Percentiles rank a stretch among this genome's conserved stretches.
These are phyloP conservation scores for Aradophagus sp. DNA, from an alignment of 1,140 invertebrate species.

Conservation along the genomic window DNA sequence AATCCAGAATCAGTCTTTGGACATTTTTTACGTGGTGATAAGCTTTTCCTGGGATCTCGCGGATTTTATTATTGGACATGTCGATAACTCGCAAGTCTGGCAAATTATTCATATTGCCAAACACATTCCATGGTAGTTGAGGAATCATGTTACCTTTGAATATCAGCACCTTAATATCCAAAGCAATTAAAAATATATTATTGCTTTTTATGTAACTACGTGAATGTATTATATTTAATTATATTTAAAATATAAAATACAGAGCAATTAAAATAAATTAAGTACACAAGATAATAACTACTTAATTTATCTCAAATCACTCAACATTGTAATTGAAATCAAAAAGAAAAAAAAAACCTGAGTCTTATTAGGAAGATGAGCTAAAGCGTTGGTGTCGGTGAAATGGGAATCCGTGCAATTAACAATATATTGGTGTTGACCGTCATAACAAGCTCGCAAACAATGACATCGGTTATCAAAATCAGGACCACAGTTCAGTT, in stretches of 20 bases:
- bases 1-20: constrained; percentile 82
- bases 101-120: constrained; percentile 79
- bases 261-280: no score
- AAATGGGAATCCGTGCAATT: constrained; percentile 84
- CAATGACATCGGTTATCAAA: constrained; percentile 77
- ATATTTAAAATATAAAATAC: neutral
- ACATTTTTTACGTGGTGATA: constrained; percentile 85
- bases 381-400: constrained; percentile 76
- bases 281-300: no score
- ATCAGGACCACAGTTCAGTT: constrained; percentile 69
- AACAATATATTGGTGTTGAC: constrained; percentile 78
- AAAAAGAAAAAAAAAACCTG: constrained; percentile 69
- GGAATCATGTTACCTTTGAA: constrained; percentile 83
- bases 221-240: neutral
- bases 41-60: constrained; percentile 83
- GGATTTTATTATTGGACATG: constrained; percentile 85
- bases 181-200: neutral
- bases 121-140: constrained; percentile 82
- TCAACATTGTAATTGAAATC: neutral
- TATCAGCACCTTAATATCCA: constrained; percentile 77
- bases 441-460: constrained; percentile 75
- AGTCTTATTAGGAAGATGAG: constrained; percentile 79
- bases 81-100: constrained; percentile 81
- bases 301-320: neutral
- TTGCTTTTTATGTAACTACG: no score